Base-by-base conservation (phyloP, 2,113 vertebrate genomes). In the Atrichornis clamosus region DNA sequence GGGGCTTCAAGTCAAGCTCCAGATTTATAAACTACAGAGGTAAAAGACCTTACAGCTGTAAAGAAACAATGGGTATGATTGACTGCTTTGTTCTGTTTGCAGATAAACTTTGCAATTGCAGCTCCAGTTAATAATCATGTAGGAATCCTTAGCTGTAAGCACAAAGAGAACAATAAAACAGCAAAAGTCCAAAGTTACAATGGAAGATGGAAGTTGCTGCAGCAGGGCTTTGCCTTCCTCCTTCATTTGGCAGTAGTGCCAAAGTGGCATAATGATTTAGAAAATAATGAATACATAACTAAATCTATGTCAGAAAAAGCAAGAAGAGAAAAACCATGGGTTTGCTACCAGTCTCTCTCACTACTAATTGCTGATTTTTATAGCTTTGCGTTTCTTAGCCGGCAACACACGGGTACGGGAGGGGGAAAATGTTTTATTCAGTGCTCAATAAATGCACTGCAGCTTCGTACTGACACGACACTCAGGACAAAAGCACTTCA, bases 81-180 rank as follows among this genome's bases (percentile, higher is more conserved):
- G 78, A 87, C 87, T 91, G 82, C 53, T 95, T 94, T 93, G 88
- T 86, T 93, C 88, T 77, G 50, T 77, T 88, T 86, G 75, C 73
- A 84, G 80, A 78, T 82, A 83, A 84, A 81, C 77, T 81, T 79
- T 70, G 72, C 85, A 88, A 63, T 50, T 62, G 83, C 76, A 63
- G 46, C 72, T 62, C 50, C 72, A 76, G 87, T 78, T 85, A 68
- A 90, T 60, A 73, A 52, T 26, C 44, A 41, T 9, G 53, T 37
- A 90, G 85, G 68, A 88, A 91, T 63, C 60, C 69, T 90, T 52
- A 76, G 63, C 67, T 35, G 28, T 18, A 42, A 89, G 73, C 80
- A 93, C 72, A 92, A 85, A 92, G 65, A 50, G 67, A 95, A 88
- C 80, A 80, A 85, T 23, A 62, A 65, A 85, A 12, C 41, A 92